A percentile compares a stretch with the other conserved stretches of the same genome.
phyloP scores from a whole-genome alignment of 2,888 invertebrate genomes.

The Zhuqinia jingwanae region DNA sequence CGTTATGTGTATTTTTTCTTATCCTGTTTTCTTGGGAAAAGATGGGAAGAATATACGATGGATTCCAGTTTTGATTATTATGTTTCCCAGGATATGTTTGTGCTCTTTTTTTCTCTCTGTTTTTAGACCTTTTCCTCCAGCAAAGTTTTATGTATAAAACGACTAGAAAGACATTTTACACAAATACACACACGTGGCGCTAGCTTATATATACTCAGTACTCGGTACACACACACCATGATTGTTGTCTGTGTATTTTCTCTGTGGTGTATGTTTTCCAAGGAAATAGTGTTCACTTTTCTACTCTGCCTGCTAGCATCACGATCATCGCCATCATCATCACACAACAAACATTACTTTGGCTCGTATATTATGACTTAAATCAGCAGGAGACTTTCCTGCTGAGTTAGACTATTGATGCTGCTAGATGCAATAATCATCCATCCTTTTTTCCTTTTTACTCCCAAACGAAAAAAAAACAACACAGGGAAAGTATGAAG shows the following conservation, averaged over 20 bases:
- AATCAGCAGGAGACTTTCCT: constrained; percentile 67
- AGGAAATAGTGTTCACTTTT: constrained; percentile 10
- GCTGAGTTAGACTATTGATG: constrained; percentile 66
- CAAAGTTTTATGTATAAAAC: constrained; percentile 16
- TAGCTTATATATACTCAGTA: too few relatives aligned
- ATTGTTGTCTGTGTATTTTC: constrained; percentile 22
- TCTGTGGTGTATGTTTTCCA: background rate
- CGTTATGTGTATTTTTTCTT: background rate
- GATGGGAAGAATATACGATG: constrained; percentile 35
- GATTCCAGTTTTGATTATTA: constrained; percentile 60
- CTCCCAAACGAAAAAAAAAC: background rate
- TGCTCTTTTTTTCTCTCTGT: constrained; percentile 28
- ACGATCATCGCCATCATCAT: constrained; percentile 7
- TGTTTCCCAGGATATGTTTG: constrained; percentile 62
- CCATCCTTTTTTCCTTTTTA: constrained; percentile 51
- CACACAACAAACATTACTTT: constrained; percentile 62
- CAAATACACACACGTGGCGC: too few relatives aligned
- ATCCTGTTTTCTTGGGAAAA: background rate
- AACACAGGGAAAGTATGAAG: background rate
- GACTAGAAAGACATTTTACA: constrained; percentile 24
- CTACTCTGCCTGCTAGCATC: background rate
- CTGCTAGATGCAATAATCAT: constrained; percentile 66
- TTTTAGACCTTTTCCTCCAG: constrained; percentile 5
- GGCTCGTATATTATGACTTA: constrained; percentile 70
- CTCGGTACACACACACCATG: constrained; percentile 3